These are phyloP conservation scores for Hedychridium roseum DNA, from an alignment of 2,888 invertebrate genomes.

Conservation along the genomic window DNA sequence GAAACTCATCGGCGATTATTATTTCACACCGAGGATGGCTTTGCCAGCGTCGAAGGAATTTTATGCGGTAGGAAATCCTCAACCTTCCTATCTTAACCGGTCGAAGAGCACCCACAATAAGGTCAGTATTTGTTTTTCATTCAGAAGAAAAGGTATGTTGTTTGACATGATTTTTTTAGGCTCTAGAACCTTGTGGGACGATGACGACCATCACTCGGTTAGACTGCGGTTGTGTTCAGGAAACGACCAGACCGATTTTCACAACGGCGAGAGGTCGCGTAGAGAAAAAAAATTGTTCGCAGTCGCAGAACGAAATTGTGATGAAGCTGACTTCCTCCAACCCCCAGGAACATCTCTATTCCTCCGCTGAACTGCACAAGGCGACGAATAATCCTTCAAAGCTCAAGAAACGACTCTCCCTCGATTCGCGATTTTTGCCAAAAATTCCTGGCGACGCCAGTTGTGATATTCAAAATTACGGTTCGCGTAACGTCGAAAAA, in stretches of 20 bases:
- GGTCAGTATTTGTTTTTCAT: too few species aligned
- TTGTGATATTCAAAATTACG: constrained; percentile 7
- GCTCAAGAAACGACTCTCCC: constrained; percentile 7
- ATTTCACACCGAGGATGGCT: constrained; percentile 18
- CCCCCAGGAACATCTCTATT: constrained; percentile 29
- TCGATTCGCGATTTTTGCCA: constrained; percentile 3
- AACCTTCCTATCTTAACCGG: constrained; percentile 7
- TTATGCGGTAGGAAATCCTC: constrained; percentile 2
- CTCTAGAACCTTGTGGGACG: constrained; percentile 44
- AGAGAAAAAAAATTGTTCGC: constrained; percentile 33
- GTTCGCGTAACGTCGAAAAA: neutral
- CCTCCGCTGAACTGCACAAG: constrained; percentile 13
- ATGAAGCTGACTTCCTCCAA: constrained; percentile 31
- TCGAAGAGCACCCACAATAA: constrained; percentile 2
- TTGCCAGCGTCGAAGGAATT: constrained; percentile 5
- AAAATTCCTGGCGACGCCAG: constrained; percentile 4
- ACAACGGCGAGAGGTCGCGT: constrained; percentile 38
- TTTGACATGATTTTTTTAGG: constrained; percentile 23
- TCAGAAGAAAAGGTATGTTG: too few species aligned
- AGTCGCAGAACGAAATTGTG: constrained; percentile 31
- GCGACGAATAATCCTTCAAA: constrained; percentile 7
- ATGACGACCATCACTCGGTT: constrained; percentile 48
- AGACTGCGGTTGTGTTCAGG: constrained; percentile 47
- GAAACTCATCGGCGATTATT: constrained; percentile 43
- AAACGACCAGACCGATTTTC: constrained; percentile 44